Evolutionary conservation across 2,888 invertebrate genomes (phyloP).

Genomic region (Nezara viridula): DNA sequence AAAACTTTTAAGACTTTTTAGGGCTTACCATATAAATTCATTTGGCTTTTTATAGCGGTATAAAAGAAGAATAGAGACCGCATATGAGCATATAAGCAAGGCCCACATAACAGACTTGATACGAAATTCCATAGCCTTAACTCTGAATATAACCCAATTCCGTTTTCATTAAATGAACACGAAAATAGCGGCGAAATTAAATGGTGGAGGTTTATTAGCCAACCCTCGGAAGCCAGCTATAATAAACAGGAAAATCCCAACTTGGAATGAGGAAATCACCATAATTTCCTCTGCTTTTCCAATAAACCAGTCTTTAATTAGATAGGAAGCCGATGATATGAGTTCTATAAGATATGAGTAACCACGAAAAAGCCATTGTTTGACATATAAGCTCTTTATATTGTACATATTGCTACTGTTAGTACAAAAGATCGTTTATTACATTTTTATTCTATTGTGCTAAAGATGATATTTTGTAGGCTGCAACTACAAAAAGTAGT

Average conservation of each 20-base stretch:
- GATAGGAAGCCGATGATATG: not conserved
- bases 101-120: not conserved
- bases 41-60: not conserved
- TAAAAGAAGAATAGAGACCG: not conserved
- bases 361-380: no score
- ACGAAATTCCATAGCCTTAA: not conserved
- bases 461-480: no score
- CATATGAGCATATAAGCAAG: not conserved
- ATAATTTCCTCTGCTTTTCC: not conserved
- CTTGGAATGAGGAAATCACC: not conserved
- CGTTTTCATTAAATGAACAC: not conserved
- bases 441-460: no score
- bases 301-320: not conserved
- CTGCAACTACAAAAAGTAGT: no score
- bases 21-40: not conserved
- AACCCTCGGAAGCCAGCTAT: not conserved
- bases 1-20: not conserved
- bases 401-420: no score
- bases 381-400: no score
- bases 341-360: no score
- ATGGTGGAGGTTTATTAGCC: not conserved
- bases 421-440: no score
- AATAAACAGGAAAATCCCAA: slow-evolving; percentile 37
- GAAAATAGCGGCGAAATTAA: not conserved
- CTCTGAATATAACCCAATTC: slow-evolving; percentile 15